Evolutionary conservation across 2,113 vertebrate genomes (phyloP).

Genomic region (Chloropsis cyanopogon): DNA sequence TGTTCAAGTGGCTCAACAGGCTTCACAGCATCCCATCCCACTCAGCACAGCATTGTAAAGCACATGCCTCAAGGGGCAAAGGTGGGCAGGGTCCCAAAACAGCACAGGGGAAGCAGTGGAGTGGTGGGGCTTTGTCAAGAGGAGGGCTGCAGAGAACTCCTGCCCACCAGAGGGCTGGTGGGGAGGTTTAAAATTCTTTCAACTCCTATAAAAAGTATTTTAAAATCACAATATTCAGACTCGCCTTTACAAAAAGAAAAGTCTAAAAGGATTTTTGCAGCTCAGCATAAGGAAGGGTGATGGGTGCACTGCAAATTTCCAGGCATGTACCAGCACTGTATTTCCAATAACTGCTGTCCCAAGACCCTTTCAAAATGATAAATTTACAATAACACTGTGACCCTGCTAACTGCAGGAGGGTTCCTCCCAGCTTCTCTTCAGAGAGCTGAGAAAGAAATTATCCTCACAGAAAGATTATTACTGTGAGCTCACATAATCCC

Average conservation of each 20-base stretch:
- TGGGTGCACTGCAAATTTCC: not conserved
- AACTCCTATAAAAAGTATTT: not conserved
- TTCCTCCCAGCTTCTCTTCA: not conserved
- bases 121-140: not conserved
- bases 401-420: not conserved
- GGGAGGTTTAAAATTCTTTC: not conserved
- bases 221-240: not conserved
- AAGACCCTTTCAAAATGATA: not conserved
- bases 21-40: not conserved
- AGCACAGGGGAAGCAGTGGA: not conserved
- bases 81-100: not conserved
- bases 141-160: not conserved
- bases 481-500: not conserved
- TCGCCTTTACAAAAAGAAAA: not conserved
- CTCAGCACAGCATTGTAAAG: not conserved
- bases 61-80: accelerated
- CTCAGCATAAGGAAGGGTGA: not conserved
- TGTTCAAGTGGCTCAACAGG: not conserved
- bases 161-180: not conserved
- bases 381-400: not conserved
- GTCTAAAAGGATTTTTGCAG: not conserved
- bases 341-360: not conserved
- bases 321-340: not conserved
- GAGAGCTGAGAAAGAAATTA: not conserved
- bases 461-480: not conserved